phyloP scores from a whole-genome alignment of 2,888 invertebrate species.

The Nemurella pictetii region DNA sequence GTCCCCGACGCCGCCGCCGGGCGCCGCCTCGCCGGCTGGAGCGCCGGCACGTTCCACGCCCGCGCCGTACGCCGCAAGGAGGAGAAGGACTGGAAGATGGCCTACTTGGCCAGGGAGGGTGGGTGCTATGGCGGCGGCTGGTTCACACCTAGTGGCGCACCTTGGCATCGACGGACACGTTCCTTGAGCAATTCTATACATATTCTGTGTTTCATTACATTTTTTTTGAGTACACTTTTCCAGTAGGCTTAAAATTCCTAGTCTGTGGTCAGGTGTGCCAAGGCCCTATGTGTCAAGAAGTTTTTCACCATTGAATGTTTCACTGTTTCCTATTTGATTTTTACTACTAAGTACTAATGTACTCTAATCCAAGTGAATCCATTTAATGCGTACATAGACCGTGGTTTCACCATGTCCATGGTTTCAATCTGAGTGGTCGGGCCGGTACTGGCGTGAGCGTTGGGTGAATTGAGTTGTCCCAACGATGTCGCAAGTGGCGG shows the following conservation, averaged over 20 bases:
- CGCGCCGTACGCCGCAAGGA: slow-evolving; percentile 77
- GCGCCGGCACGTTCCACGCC: slow-evolving; percentile 62
- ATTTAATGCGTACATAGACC: too few relatives aligned
- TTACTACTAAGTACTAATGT: background rate
- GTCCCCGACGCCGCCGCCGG: slow-evolving; percentile 44
- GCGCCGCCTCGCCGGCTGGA: slow-evolving; percentile 61
- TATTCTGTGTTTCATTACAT: background rate
- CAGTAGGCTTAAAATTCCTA: too few relatives aligned
- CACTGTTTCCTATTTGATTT: background rate
- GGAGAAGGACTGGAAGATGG: slow-evolving; percentile 91
- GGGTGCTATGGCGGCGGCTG: slow-evolving; percentile 39
- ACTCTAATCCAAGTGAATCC: too few relatives aligned
- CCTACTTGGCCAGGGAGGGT: slow-evolving; percentile 82
- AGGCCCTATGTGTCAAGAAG: too few relatives aligned
- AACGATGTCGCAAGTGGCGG: too few relatives aligned
- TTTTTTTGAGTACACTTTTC: too few relatives aligned
- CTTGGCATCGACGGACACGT: background rate
- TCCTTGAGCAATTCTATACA: background rate
- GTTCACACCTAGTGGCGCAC: background rate
- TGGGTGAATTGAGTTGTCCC: too few relatives aligned
- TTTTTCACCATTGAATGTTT: too few relatives aligned
- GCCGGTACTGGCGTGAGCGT: too few relatives aligned
- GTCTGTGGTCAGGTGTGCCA: too few relatives aligned
- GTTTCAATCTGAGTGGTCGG: too few relatives aligned
- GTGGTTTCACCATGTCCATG: too few relatives aligned